Evolutionary conservation across 2,113 vertebrate species (phyloP).

Genomic region (Chionis minor): DNA sequence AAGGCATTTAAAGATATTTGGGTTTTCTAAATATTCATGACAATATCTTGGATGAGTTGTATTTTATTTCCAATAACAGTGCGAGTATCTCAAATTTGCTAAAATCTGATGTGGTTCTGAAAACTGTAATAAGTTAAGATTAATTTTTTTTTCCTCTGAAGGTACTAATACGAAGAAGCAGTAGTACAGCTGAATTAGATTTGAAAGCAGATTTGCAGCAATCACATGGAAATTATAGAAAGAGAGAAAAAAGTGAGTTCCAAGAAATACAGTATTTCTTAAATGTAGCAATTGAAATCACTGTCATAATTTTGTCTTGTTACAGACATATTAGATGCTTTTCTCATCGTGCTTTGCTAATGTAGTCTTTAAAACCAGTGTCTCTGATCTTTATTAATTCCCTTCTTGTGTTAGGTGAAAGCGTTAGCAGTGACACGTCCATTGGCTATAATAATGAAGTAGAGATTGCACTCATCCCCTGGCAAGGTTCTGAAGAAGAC

Average conservation of each 20-base stretch:
- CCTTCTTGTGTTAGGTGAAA: slow-evolving; percentile 79
- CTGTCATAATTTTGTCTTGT: rapidly evolving
- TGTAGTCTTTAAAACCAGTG: not conserved
- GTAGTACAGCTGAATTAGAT: slow-evolving; percentile 85
- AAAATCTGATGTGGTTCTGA: not conserved
- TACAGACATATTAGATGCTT: rapidly evolving
- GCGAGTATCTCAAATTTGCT: not conserved
- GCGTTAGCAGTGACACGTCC: slow-evolving; percentile 85
- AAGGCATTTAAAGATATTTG: not conserved
- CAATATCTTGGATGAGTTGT: not conserved
- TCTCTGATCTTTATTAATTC: not conserved
- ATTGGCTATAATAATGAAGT: slow-evolving; percentile 82
- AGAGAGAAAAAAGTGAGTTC: slow-evolving; percentile 88
- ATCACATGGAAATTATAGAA: slow-evolving; percentile 61
- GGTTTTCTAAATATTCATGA: not conserved
- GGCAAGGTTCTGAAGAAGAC: slow-evolving; percentile 87
- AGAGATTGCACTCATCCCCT: slow-evolving; percentile 77
- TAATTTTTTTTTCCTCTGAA: slow-evolving; percentile 49
- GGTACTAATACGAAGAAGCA: slow-evolving; percentile 83
- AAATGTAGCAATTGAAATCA: rapidly evolving
- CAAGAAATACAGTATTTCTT: not conserved
- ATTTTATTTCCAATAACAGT: not conserved
- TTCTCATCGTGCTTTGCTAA: not conserved
- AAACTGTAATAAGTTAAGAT: not conserved
- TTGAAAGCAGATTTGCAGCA: slow-evolving; percentile 74